A percentile compares a stretch with the other conserved stretches of the same genome.
phyloP scores from a whole-genome alignment of 2,113 vertebrate genomes.

The Echinops telfairi region DNA sequence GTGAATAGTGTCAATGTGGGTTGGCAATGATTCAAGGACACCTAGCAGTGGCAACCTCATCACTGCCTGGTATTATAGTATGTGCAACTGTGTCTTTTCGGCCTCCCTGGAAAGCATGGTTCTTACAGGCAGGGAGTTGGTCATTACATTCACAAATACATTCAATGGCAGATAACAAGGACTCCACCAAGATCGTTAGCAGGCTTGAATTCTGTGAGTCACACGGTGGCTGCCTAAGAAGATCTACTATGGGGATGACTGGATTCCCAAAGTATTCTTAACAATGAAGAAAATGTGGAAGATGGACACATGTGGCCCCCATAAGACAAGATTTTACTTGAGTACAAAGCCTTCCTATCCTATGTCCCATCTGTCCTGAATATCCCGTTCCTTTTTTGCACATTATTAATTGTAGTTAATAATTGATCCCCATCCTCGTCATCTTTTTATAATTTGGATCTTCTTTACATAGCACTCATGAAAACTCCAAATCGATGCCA shows the following conservation, averaged over 20 bases:
- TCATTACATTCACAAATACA: neutral
- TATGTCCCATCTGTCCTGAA: conserved; percentile 63
- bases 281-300: conserved; percentile 28
- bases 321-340: conserved; percentile 54
- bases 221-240: conserved; percentile 7
- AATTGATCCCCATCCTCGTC: conserved; percentile 14
- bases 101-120: neutral
- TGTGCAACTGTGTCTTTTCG: neutral
- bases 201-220: neutral
- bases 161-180: neutral
- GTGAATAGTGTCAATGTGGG: too few relatives aligned
- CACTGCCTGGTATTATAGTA: neutral
- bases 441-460: conserved; percentile 53
- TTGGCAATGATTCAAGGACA: too few relatives aligned
- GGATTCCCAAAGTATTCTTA: conserved; percentile 13
- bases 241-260: neutral
- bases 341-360: conserved; percentile 66
- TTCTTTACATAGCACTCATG: conserved; percentile 72
- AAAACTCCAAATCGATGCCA: conserved; percentile 21
- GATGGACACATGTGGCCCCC: conserved; percentile 25
- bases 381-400: conserved; percentile 59
- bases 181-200: neutral
- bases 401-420: conserved; percentile 64
- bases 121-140: neutral
- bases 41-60: too few relatives aligned